Evolutionary conservation across 2,797 vertebrate genomes (phyloP).

Genomic region (Emydoidea blandingii): DNA sequence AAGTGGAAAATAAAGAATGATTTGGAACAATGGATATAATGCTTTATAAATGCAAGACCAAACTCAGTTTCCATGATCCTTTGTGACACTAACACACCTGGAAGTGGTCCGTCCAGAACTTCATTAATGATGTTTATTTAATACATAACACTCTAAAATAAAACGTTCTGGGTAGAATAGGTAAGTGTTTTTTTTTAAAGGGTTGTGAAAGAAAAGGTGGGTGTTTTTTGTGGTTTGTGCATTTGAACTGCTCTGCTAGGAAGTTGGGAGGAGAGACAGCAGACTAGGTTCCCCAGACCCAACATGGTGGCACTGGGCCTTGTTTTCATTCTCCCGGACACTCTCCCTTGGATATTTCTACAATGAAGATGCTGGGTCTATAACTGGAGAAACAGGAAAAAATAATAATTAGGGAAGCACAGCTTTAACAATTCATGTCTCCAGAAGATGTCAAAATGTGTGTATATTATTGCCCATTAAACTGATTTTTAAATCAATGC

Average conservation of each 20-base stretch:
- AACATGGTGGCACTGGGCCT: not conserved
- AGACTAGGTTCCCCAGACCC: not conserved
- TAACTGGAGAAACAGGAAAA: not conserved
- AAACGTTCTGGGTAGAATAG: constrained; percentile 23
- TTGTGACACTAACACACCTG: constrained; percentile 46
- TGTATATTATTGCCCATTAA: not conserved
- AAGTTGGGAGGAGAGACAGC: not conserved
- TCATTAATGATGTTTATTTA: constrained; percentile 58
- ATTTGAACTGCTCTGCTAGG: not conserved
- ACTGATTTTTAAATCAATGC: not conserved
- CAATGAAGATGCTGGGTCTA: not conserved
- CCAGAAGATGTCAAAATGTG: not conserved
- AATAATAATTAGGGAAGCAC: not conserved
- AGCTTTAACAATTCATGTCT: not conserved
- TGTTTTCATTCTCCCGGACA: not conserved
- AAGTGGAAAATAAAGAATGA: constrained; percentile 1
- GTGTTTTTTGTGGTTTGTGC: not conserved
- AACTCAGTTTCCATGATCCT: not conserved
- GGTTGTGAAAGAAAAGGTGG: not conserved
- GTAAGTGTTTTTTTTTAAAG: constrained; percentile 42
- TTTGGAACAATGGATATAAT: constrained; percentile 19
- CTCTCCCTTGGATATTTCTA: not conserved
- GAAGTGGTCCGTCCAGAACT: constrained; percentile 46
- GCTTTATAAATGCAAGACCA: constrained; percentile 17
- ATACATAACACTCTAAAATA: constrained; percentile 54